Conservation (phyloP, 2,797 vertebrate species). For the Sebastes elongatus region DNA sequence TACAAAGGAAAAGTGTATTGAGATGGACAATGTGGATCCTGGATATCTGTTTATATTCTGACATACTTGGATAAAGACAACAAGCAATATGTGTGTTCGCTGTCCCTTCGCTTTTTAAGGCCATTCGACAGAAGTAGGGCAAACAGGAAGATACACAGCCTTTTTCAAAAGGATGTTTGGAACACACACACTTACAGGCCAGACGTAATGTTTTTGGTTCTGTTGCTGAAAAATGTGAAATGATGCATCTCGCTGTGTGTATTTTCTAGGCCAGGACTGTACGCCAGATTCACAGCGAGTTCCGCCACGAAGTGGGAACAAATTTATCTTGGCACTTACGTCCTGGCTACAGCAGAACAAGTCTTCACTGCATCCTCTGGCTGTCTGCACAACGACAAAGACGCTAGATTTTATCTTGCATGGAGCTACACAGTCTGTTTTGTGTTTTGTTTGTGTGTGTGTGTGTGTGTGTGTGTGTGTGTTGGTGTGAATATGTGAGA, state of each 20-base stretch:
- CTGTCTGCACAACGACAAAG: conserved; percentile 35
- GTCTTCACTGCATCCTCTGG: conserved; percentile 25
- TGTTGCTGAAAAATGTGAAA: conserved; percentile 49
- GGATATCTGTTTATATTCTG: conserved; percentile 8
- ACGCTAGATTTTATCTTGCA: conserved; percentile 39
- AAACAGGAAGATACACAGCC: conserved; percentile 31
- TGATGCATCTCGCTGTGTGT: conserved; percentile 40
- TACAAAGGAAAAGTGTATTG: background rate
- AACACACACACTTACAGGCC: conserved; percentile 13
- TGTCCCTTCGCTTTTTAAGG: conserved; percentile 17
- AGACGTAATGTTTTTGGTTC: conserved; percentile 39
- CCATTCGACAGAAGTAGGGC: conserved; percentile 53
- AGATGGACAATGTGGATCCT: background rate
- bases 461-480: background rate
- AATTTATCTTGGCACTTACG: conserved; percentile 63
- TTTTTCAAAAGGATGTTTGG: conserved; percentile 49
- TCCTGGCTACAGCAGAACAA: conserved; percentile 45
- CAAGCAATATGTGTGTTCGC: background rate
- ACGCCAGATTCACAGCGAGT: conserved; percentile 53
- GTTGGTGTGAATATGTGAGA: conserved; percentile 2
- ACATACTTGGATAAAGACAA: conserved; percentile 1
- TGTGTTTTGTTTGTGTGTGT: background rate
- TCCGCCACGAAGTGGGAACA: conserved; percentile 37
- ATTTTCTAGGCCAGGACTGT: conserved; percentile 49
- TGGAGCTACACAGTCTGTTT: conserved; percentile 20